A percentile compares a stretch with the other conserved stretches of the same genome.
Evolutionary conservation across 2,888 invertebrate species (phyloP).

Genomic region (Cataglyphis cursor): DNA sequence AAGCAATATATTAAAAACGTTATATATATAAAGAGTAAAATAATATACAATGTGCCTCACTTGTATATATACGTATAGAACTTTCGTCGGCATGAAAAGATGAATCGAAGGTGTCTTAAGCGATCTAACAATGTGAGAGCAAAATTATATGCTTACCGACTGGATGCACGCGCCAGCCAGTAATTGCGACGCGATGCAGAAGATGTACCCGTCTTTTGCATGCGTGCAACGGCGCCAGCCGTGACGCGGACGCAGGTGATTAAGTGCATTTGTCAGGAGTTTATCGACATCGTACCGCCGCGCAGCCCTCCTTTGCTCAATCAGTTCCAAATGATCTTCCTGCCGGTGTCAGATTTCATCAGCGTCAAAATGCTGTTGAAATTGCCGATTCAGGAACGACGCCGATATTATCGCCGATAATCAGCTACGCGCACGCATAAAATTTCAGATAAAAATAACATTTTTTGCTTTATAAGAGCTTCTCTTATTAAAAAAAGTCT

Average conservation of each 20-base stretch:
- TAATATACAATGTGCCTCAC: background rate
- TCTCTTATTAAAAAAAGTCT: background rate
- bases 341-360: conserved; percentile 74
- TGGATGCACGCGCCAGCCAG: conserved; percentile 22
- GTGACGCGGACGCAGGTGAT: conserved; percentile 75
- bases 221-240: conserved; percentile 55
- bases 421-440: conserved; percentile 1
- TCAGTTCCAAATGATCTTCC: conserved; percentile 78
- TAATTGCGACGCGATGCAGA: conserved; percentile 46
- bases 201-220: conserved; percentile 44
- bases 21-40: background rate
- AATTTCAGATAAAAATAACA: conserved; percentile 10
- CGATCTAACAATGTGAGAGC: conserved; percentile 19
- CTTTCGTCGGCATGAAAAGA: background rate
- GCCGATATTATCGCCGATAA: conserved; percentile 52
- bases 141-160: conserved; percentile 17
- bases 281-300: conserved; percentile 76
- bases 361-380: conserved; percentile 59
- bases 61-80: background rate
- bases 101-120: background rate
- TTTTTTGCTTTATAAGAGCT: conserved; percentile 27
- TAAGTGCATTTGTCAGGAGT: conserved; percentile 79
- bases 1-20: background rate
- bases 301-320: conserved; percentile 70
- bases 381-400: conserved; percentile 35